Percentiles rank a stretch among this genome's conserved stretches.
phyloP scores from a whole-genome alignment of 2,888 invertebrate genomes.

The Eledone cirrhosa region DNA sequence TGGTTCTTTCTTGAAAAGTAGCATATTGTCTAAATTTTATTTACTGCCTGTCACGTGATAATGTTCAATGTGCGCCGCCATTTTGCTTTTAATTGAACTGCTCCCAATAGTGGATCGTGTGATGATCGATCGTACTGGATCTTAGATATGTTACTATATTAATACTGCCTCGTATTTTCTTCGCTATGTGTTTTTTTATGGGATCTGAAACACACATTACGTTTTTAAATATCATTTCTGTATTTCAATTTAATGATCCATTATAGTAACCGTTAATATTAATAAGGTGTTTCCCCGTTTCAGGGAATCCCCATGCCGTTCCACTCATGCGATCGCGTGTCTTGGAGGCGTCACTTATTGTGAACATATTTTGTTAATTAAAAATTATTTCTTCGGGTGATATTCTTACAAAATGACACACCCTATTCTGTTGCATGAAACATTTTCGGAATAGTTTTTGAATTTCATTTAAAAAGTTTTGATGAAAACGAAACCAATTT shows the following conservation, averaged over 20 bases:
- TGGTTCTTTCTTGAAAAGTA: not conserved
- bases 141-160: not conserved
- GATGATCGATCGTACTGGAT: constrained; percentile 19
- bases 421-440: too few relatives aligned
- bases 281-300: constrained; percentile 28
- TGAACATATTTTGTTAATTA: too few relatives aligned
- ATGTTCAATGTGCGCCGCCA: constrained; percentile 28
- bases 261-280: constrained; percentile 23
- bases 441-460: too few relatives aligned
- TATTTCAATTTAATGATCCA: not conserved
- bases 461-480: too few relatives aligned
- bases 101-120: constrained; percentile 20
- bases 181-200: not conserved
- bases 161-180: constrained; percentile 8
- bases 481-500: too few relatives aligned
- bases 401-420: too few relatives aligned
- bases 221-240: not conserved
- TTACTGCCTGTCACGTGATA: constrained; percentile 29
- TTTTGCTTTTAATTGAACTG: constrained; percentile 24
- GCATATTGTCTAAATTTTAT: constrained; percentile 16
- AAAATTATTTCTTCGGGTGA: too few relatives aligned
- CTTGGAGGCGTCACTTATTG: too few relatives aligned
- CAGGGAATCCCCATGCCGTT: constrained; percentile 16
- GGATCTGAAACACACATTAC: not conserved
- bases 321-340: too few relatives aligned